Evolutionary conservation across 2,113 vertebrate species (phyloP).

Genomic region (Propithecus coquereli): DNA sequence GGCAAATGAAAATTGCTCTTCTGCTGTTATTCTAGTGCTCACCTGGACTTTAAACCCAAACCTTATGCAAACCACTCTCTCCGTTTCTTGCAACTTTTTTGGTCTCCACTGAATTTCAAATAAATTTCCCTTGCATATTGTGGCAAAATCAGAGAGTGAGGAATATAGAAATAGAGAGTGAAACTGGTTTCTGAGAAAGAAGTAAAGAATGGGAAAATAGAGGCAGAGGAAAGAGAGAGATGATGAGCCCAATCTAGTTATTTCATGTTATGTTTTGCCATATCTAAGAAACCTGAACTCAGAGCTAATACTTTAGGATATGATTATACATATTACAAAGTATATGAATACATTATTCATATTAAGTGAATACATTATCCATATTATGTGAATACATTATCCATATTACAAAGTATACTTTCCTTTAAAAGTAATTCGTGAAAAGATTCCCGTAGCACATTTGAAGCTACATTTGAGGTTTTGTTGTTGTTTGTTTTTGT

Average conservation of each 20-base stretch:
- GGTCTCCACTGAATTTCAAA: constrained; percentile 25
- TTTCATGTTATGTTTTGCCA: neutral
- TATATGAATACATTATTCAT: neutral
- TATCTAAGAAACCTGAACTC: constrained; percentile 18
- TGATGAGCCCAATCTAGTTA: neutral
- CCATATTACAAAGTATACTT: constrained; percentile 32
- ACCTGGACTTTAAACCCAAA: constrained; percentile 3
- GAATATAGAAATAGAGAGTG: neutral
- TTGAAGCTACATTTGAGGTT: constrained; percentile 25
- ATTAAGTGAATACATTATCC: neutral
- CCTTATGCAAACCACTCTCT: constrained; percentile 3
- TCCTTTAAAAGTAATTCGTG: constrained; percentile 42
- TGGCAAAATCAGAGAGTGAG: neutral
- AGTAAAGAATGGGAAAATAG: constrained; percentile 23
- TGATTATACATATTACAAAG: constrained; percentile 33
- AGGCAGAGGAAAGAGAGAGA: constrained; percentile 33
- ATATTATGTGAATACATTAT: neutral
- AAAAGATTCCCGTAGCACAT: constrained; percentile 11
- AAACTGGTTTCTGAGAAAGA: constrained; percentile 36
- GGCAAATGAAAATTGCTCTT: constrained; percentile 14
- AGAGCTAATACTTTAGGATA: constrained; percentile 13
- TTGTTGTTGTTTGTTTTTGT: constrained; percentile 37
- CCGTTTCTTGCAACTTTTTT: constrained; percentile 20
- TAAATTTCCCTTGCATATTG: constrained; percentile 14
- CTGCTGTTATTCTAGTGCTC: constrained; percentile 1